Evolutionary conservation across 2,888 invertebrate genomes (phyloP), one percentile per base, ranked within the genome.

Genomic region (Drosophila phalerata): DNA sequence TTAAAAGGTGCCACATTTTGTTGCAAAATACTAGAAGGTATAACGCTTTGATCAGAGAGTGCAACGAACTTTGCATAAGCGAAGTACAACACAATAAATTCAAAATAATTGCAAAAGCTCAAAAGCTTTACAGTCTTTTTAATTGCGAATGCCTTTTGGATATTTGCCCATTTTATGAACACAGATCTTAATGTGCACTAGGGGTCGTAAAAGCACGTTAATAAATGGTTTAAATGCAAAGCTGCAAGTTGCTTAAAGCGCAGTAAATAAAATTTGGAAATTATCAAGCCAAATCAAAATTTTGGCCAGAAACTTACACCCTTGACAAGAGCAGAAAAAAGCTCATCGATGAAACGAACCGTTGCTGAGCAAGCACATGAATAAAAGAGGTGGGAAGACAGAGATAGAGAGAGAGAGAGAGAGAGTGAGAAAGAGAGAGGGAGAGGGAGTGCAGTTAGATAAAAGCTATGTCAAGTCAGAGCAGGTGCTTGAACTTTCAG

Each of bases 321-420:
- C 48, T 53, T 40, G 55, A 30, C 22, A 37, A 25, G 15, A 38
- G 17, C 2, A 17, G 3, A 34, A 51, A 69, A 80, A 81, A 81
- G 81, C 85, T 81, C 56, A 82, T 75, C 81, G 58, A 62, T 73
- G 85, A 79, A 79, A 66, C 76, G 82, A 81, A 81, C 81, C 81
- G 68, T 64, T 51, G 37, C 53, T 15, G 11, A 19, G 53, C 34
- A 15, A 15, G 11, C 45, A 34, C 42, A 30, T 8, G 13, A n/a
- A 32, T 32, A 49, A 32, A 37, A 40, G 28, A 56, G n/a, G 13
- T 17, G 52, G 13, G 2, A 28, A 25, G 5, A 5, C n/a, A n/a
- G n/a, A n/a, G n/a, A 11, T 17, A 11, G 8, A 6, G 32, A 32
- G 22, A 2, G 15, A 15, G n/a, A 9, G 8, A 28, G 15, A 22